Percentiles rank a stretch among this genome's conserved stretches.
phyloP scores from a whole-genome alignment of 2,797 vertebrate species.

The Labeo calbasu region DNA sequence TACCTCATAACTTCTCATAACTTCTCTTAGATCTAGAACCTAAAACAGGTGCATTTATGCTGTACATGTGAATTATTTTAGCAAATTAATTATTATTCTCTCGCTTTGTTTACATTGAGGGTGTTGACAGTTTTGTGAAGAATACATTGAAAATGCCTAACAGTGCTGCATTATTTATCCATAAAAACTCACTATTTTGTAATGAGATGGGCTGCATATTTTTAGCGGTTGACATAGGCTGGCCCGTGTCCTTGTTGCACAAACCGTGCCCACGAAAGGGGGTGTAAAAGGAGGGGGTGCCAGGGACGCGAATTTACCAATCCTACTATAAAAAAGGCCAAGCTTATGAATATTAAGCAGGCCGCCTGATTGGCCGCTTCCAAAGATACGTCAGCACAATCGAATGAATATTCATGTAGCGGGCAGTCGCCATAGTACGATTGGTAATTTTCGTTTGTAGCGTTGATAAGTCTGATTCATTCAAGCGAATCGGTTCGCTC shows the following conservation, averaged over 20 bases:
- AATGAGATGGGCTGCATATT: not conserved
- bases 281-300: conserved; percentile 6
- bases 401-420: not conserved
- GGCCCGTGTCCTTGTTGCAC: conserved; percentile 12
- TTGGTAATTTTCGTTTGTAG: not conserved
- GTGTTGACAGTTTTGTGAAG: not conserved
- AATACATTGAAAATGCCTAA: not conserved
- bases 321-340: not conserved
- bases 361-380: not conserved
- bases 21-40: not conserved
- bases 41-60: not conserved
- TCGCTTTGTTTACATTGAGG: not conserved
- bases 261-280: conserved; percentile 25
- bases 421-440: not conserved
- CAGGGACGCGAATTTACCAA: not conserved
- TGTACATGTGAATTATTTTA: not conserved
- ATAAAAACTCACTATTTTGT: not conserved
- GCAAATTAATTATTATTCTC: not conserved
- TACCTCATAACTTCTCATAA: not conserved
- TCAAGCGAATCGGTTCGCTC: conserved; percentile 1
- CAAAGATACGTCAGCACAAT: not conserved
- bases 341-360: conserved; percentile 7
- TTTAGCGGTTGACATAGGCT: conserved; percentile 21
- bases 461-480: conserved; percentile 1
- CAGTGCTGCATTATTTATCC: not conserved